These are phyloP conservation scores for Drosophila grimshawi DNA, from an alignment of 1,140 invertebrate species.

Conservation along the genomic window DNA sequence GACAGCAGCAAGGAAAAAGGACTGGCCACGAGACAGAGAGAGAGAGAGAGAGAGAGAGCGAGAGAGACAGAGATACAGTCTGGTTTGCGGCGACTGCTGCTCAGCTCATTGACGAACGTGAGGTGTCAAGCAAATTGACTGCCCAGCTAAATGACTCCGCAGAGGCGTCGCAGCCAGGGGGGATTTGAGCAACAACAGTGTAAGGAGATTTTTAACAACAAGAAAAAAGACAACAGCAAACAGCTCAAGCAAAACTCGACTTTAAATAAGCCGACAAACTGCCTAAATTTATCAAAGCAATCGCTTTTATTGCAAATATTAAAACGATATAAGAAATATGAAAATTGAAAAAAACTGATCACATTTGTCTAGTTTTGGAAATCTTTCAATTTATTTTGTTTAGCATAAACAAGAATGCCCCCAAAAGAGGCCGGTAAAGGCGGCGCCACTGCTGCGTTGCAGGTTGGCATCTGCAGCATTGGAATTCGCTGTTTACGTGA, in stretches of 20 bases:
- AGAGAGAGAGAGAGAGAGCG: conserved; percentile 26
- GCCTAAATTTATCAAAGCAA: no score
- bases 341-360: no score
- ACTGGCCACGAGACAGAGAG: conserved; percentile 2
- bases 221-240: not conserved
- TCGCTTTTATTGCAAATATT: no score
- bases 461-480: conserved; percentile 14
- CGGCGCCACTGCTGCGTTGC: conserved; percentile 32
- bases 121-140: conserved; percentile 82
- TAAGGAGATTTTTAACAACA: not conserved
- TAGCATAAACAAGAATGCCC: not conserved
- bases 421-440: not conserved
- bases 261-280: no score
- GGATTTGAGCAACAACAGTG: not conserved
- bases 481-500: conserved; percentile 71
- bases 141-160: conserved; percentile 32
- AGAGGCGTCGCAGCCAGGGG: conserved; percentile 31
- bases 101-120: conserved; percentile 76
- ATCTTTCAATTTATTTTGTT: not conserved
- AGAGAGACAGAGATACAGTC: conserved; percentile 23
- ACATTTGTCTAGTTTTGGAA: no score
- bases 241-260: no score
- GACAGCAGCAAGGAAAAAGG: conserved; percentile 19
- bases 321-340: no score
- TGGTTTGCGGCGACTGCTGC: conserved; percentile 28